phyloP scores from a whole-genome alignment of 2,113 vertebrate species.

The Heteronetta atricapilla region DNA sequence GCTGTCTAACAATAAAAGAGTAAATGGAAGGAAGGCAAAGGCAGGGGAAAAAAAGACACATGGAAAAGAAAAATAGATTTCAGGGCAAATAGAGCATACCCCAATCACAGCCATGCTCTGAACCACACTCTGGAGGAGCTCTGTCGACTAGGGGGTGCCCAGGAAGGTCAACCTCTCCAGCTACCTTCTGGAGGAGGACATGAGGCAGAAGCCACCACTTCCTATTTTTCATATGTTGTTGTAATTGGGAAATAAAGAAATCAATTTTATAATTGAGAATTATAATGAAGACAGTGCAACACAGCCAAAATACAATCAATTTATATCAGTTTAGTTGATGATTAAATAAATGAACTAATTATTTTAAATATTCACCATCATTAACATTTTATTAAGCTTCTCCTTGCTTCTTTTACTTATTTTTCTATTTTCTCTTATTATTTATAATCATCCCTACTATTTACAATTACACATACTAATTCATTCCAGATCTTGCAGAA shows the following conservation, averaged over 20 bases:
- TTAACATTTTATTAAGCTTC: slow-evolving; percentile 7
- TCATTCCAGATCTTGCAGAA: background rate
- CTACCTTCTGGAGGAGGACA: background rate
- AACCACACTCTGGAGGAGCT: background rate
- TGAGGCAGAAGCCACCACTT: background rate
- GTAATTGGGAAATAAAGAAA: background rate
- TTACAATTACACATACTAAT: background rate
- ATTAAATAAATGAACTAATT: background rate
- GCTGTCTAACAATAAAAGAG: background rate
- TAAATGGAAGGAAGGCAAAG: background rate
- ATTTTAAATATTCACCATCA: background rate
- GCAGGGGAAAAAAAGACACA: background rate
- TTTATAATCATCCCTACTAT: background rate
- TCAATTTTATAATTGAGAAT: background rate
- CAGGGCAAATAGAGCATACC: background rate
- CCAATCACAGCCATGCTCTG: background rate
- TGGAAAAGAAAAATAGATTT: background rate
- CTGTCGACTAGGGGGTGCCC: background rate
- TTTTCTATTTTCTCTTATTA: background rate
- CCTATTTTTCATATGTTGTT: background rate
- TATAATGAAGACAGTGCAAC: background rate
- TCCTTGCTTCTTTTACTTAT: background rate
- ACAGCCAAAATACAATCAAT: background rate
- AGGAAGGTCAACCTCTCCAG: background rate
- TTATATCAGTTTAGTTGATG: background rate